Conservation (phyloP, 2,113 vertebrate genomes). For the Tamias sibiricus region DNA sequence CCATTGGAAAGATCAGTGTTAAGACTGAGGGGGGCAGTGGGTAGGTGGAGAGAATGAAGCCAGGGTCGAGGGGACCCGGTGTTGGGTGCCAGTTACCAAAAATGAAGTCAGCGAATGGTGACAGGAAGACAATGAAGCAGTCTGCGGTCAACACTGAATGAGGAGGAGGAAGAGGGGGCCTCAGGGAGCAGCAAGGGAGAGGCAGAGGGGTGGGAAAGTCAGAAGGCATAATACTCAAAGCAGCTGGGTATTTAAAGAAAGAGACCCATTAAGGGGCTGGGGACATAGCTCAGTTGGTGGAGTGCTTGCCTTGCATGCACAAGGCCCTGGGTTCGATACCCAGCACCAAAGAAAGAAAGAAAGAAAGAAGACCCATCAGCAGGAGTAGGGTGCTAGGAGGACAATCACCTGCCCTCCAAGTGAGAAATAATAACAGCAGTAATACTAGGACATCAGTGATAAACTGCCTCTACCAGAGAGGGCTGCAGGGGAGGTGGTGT, state of each 20-base stretch:
- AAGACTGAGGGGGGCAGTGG: background rate
- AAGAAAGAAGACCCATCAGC: background rate
- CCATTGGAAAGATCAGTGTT: background rate
- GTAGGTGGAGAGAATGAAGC: background rate
- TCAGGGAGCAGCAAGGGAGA: background rate
- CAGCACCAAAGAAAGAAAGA: no score
- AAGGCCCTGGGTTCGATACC: no score
- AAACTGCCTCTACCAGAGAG: background rate
- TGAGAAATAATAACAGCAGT: background rate
- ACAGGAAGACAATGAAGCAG: background rate
- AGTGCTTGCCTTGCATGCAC: no score
- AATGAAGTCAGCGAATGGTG: background rate
- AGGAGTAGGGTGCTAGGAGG: background rate
- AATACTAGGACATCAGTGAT: background rate
- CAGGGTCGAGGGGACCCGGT: background rate
- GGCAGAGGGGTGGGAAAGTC: background rate
- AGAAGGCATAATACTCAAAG: background rate
- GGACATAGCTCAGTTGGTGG: no score
- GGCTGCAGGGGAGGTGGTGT: background rate
- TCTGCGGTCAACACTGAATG: background rate
- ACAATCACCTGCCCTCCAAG: background rate
- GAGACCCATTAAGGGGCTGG: no score
- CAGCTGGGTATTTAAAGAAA: background rate
- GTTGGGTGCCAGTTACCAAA: background rate
- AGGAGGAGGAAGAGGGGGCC: background rate